Conservation (phyloP, 1,140 invertebrate species). For the Gonatopus flavifemur region DNA sequence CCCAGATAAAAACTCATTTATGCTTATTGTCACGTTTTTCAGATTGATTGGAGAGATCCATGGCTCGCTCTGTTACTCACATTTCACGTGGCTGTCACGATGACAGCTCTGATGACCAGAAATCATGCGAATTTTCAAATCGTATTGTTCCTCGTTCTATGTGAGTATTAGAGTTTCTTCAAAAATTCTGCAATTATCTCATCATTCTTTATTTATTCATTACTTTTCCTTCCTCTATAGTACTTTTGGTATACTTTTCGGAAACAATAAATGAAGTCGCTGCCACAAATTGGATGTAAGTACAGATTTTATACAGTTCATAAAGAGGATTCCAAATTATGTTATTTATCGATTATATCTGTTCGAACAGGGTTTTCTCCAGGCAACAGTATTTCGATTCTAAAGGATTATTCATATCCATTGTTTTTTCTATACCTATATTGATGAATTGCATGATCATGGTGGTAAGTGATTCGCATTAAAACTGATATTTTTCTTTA, state of each 20-base stretch:
- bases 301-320: slow-evolving; percentile 17
- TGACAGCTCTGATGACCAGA: slow-evolving; percentile 76
- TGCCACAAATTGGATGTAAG: slow-evolving; percentile 76
- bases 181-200: not conserved
- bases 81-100: slow-evolving; percentile 75
- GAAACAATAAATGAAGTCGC: slow-evolving; percentile 87
- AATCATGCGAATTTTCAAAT: slow-evolving; percentile 87
- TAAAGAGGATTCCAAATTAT: not conserved
- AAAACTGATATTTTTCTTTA: not conserved
- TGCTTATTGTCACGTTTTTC: slow-evolving; percentile 41
- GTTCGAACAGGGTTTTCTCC: slow-evolving; percentile 71
- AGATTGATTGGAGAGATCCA: slow-evolving; percentile 89
- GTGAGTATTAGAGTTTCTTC: slow-evolving; percentile 63
- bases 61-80: slow-evolving; percentile 76
- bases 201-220: not conserved
- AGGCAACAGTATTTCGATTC: slow-evolving; percentile 92
- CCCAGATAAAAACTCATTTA: too few species aligned
- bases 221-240: slow-evolving; percentile 59
- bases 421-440: slow-evolving; percentile 88
- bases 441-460: slow-evolving; percentile 89
- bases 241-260: slow-evolving; percentile 83
- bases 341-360: not conserved
- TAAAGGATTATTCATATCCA: slow-evolving; percentile 88
- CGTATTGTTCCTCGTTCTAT: slow-evolving; percentile 74
- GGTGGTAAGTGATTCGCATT: slow-evolving; percentile 85